phyloP scores from a whole-genome alignment of 2,888 invertebrate species.

The Phasia obesa region DNA sequence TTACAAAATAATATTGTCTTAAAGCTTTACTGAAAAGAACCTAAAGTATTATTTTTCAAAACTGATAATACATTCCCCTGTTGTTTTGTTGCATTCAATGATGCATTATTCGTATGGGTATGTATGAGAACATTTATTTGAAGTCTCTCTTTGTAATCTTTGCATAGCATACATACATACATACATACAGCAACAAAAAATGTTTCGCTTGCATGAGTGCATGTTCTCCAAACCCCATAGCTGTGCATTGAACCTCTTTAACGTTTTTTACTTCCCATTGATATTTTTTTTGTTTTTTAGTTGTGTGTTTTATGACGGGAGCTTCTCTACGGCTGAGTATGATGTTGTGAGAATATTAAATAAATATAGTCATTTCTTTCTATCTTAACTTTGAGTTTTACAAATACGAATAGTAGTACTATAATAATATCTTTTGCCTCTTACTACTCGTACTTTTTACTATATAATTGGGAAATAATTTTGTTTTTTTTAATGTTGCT shows the following conservation, averaged over 20 bases:
- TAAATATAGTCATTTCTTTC: conserved; percentile 62
- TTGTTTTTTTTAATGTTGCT: conserved; percentile 30
- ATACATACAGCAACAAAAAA: conserved; percentile 19
- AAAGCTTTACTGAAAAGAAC: neutral
- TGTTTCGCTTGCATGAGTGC: conserved; percentile 24
- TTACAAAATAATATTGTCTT: too few relatives aligned
- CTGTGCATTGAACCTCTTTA: conserved; percentile 71
- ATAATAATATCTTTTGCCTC: conserved; percentile 32
- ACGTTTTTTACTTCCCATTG: conserved; percentile 63
- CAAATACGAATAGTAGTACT: conserved; percentile 51
- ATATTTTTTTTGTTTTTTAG: conserved; percentile 54
- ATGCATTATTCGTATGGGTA: neutral
- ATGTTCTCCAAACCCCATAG: conserved; percentile 51
- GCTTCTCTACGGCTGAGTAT: conserved; percentile 25
- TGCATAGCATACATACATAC: conserved; percentile 33
- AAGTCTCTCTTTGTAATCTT: conserved; percentile 45
- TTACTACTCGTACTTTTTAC: conserved; percentile 55
- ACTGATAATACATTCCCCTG: neutral
- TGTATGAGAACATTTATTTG: conserved; percentile 1
- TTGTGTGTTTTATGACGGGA: conserved; percentile 16
- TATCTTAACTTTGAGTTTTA: conserved; percentile 46
- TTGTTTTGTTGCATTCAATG: neutral
- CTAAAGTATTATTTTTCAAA: neutral
- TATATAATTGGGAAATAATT: conserved; percentile 56
- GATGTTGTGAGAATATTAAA: conserved; percentile 12